These are phyloP conservation scores for Trematomus loennbergii DNA, from an alignment of 2,113 vertebrate species.

Conservation along the genomic window DNA sequence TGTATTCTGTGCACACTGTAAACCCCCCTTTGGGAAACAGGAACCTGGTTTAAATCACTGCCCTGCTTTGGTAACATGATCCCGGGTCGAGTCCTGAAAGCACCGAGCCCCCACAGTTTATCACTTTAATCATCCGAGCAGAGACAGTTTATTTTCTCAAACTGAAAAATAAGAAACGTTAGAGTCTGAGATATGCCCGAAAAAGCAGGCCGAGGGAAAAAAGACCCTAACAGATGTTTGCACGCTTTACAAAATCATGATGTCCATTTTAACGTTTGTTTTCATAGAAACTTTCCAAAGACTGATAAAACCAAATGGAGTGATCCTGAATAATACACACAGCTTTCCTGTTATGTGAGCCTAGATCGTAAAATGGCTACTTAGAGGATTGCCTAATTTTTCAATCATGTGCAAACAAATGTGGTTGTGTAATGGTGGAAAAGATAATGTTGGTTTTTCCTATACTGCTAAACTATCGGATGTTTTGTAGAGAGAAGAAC, in stretches of 20 bases:
- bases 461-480: neutral
- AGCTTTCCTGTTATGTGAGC: neutral
- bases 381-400: neutral
- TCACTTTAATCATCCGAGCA: conserved; percentile 53
- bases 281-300: conserved; percentile 20
- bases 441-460: neutral
- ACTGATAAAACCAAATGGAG: neutral
- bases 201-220: conserved; percentile 14
- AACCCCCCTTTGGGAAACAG: conserved; percentile 43
- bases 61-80: conserved; percentile 67
- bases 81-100: conserved; percentile 37
- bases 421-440: neutral
- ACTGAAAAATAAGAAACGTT: conserved; percentile 43
- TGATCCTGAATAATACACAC: neutral
- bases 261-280: conserved; percentile 20
- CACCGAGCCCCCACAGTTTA: conserved; percentile 29
- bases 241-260: conserved; percentile 10
- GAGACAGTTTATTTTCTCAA: conserved; percentile 53
- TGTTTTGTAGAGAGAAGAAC: neutral
- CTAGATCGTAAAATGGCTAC: too few relatives aligned
- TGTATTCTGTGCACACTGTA: conserved; percentile 49
- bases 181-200: conserved; percentile 12
- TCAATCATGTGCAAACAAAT: neutral
- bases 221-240: neutral
- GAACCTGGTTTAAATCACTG: conserved; percentile 64